Base-by-base conservation (phyloP, 2,888 invertebrate genomes). In the Atrina japonica region DNA sequence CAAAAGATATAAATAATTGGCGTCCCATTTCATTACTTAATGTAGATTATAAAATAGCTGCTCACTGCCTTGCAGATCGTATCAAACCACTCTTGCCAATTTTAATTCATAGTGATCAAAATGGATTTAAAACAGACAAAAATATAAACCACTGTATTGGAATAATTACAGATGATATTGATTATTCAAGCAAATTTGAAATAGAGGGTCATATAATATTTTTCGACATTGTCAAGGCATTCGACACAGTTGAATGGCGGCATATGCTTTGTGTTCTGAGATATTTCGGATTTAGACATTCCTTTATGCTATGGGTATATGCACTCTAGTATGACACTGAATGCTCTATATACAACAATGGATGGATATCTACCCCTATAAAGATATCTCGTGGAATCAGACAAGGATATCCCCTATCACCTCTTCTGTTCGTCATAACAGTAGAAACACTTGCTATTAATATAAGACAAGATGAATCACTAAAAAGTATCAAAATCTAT, bases 221-320 rank as follows among this genome's bases (percentile, higher is more conserved):
- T 58, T n/a, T 71, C 7, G 75, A 70, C 40, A 67, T 70, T 55
- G 7, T 40, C 21, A 75, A 75, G 63, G 75, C 68, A 1, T 75
- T 73, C 53, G 73, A 69, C 56, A 59, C 55, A 11, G 14, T 69
- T 23, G 65, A 65, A 61, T 60, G 55, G 66, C 5, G 21, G 11
- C 61, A 47, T 21, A 66, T 66, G 45, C 30, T 25, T n/a, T 18
- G 52, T 16, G 41, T 52, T 43, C 47, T 70, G n/a, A 59, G 29
- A 41, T 30, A 43, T 27, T 55, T 65, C 52, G 47, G 56, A 11
- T 53, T 65, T 65, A 25, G 21, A 35, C n/a, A 56, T 9, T 27
- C 5, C 27, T 56, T 45, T 29, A 40, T 45, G n/a, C 40, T n/a
- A n/a, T 65, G 65, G 55, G 56, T 65, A 23, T 18, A 35, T 47